Percentiles rank a stretch among this genome's conserved stretches.
These are phyloP conservation scores for Atherix ibis DNA, from an alignment of 2,888 invertebrate genomes.

Conservation along the genomic window DNA sequence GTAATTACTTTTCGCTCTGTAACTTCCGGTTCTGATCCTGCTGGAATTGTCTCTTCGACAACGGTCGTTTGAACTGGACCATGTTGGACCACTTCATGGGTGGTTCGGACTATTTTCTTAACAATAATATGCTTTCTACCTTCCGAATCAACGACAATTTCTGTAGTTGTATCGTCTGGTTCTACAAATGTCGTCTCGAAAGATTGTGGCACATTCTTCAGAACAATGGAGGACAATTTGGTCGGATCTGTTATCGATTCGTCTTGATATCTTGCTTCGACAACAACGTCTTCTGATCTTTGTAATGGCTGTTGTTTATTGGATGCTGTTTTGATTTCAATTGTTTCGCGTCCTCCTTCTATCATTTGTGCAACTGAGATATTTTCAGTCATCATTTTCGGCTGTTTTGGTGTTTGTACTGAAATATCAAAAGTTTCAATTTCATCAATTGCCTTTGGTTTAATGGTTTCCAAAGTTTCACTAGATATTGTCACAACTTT, in stretches of 20 bases:
- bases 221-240: constrained; percentile 51
- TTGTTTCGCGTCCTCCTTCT: constrained; percentile 49
- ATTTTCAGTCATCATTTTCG: constrained; percentile 40
- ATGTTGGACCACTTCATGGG: constrained; percentile 48
- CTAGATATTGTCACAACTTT: background rate
- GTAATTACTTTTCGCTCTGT: background rate
- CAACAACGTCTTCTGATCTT: constrained; percentile 44
- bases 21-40: constrained; percentile 13
- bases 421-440: constrained; percentile 24
- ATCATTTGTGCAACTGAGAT: constrained; percentile 49
- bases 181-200: constrained; percentile 70
- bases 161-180: constrained; percentile 68
- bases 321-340: constrained; percentile 52
- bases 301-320: constrained; percentile 36
- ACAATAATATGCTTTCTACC: constrained; percentile 68
- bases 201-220: constrained; percentile 55
- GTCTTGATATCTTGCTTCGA: constrained; percentile 56
- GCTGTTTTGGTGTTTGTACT: constrained; percentile 29
- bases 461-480: background rate
- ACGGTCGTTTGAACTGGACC: constrained; percentile 37
- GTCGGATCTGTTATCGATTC: constrained; percentile 36
- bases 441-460: constrained; percentile 1
- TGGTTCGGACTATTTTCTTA: constrained; percentile 52
- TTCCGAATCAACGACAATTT: constrained; percentile 62
- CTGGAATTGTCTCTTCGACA: constrained; percentile 42